Percentiles rank a stretch among this genome's conserved stretches.
phyloP scores from a whole-genome alignment of 2,888 invertebrate genomes.

The Tinea pellionella region DNA sequence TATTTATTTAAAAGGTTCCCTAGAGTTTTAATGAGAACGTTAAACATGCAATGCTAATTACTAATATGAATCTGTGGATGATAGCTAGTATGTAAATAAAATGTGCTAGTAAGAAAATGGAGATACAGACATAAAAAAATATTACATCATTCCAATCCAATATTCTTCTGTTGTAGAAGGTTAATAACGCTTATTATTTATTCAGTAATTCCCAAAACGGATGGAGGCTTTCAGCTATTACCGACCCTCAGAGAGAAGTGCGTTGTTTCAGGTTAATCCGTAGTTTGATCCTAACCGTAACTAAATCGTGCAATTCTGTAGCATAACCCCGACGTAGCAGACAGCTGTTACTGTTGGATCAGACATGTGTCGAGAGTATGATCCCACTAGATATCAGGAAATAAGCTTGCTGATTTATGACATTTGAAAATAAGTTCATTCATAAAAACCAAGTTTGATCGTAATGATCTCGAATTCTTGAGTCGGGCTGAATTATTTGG shows the following conservation, averaged over 20 bases:
- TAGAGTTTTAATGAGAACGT: too few relatives aligned
- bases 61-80: too few relatives aligned
- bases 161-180: background rate
- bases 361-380: background rate
- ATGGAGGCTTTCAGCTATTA: slow-evolving; percentile 3
- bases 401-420: background rate
- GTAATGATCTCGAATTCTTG: background rate
- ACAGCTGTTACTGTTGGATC: background rate
- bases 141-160: background rate
- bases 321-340: background rate
- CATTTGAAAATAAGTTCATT: background rate
- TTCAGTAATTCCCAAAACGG: slow-evolving; percentile 10
- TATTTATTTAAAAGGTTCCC: too few relatives aligned
- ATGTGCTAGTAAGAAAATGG: too few relatives aligned
- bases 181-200: slow-evolving; percentile 5
- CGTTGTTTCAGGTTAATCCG: background rate
- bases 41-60: too few relatives aligned
- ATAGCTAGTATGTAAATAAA: too few relatives aligned
- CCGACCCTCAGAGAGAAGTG: background rate
- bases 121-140: background rate
- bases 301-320: background rate
- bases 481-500: background rate
- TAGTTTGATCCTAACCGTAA: background rate
- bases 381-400: background rate
- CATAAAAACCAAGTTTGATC: background rate